Conservation (phyloP, 2,113 vertebrate genomes). For the Herpailurus yagouaroundi region DNA sequence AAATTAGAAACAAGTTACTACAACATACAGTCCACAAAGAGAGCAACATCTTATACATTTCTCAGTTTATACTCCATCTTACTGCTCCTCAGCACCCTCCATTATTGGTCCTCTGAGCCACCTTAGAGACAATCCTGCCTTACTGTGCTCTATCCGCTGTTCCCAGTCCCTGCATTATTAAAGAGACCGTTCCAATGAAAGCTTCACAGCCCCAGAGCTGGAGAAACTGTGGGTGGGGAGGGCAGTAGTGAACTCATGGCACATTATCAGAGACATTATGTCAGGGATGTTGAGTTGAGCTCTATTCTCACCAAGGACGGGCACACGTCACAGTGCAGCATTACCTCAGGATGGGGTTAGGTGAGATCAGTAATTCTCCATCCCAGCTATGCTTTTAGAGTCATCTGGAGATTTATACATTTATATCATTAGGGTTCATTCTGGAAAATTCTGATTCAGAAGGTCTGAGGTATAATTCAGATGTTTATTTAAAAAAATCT, state of each 20-base stretch:
- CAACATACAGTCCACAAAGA: neutral
- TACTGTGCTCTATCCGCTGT: neutral
- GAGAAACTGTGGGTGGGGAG: too few species aligned
- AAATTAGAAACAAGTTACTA: neutral
- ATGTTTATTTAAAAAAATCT: neutral
- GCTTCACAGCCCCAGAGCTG: neutral
- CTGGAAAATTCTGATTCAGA: neutral
- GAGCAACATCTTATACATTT: neutral
- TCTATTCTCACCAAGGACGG: neutral
- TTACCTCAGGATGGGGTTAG: neutral
- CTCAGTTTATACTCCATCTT: neutral
- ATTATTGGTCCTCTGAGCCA: neutral
- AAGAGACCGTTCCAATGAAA: neutral
- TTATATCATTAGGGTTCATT: neutral
- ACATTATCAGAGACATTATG: neutral
- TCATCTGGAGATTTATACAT: neutral
- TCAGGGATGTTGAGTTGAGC: neutral
- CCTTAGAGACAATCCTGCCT: neutral
- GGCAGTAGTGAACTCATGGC: neutral
- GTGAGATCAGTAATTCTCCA: neutral
- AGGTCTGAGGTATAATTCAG: neutral
- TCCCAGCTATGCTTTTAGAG: neutral
- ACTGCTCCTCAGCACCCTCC: neutral
- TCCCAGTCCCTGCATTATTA: neutral
- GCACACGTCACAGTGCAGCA: rapidly evolving